A percentile compares a stretch with the other conserved stretches of the same genome.
Evolutionary conservation across 2,113 vertebrate species (phyloP).

Genomic region (Nesoenas mayeri): DNA sequence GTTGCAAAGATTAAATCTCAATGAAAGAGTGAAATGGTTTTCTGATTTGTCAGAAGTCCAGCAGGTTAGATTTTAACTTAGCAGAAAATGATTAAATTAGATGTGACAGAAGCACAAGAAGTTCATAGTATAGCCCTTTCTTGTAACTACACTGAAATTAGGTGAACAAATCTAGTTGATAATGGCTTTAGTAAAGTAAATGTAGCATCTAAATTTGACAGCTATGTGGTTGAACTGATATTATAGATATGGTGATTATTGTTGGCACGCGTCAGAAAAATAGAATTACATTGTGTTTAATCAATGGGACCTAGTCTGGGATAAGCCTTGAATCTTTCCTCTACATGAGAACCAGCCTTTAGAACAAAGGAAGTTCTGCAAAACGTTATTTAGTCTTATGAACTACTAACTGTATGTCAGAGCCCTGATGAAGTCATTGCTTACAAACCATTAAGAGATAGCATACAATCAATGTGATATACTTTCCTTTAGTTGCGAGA

Average conservation of each 20-base stretch:
- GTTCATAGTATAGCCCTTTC: not conserved
- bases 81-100: not conserved
- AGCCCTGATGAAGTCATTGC: conserved; percentile 45
- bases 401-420: conserved; percentile 43
- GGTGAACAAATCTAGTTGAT: conserved; percentile 19
- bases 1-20: not conserved
- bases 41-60: conserved; percentile 12
- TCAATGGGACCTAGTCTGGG: conserved; percentile 9
- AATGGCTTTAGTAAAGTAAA: conserved; percentile 49
- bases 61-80: not conserved
- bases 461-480: rapidly evolving
- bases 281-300: conserved; percentile 56
- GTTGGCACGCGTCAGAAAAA: conserved; percentile 37
- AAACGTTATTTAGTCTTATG: conserved; percentile 57
- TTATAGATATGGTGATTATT: conserved; percentile 39
- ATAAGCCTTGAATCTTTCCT: conserved; percentile 36
- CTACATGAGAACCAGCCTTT: conserved; percentile 29
- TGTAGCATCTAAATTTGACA: conserved; percentile 33
- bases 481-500: not conserved
- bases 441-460: conserved; percentile 31
- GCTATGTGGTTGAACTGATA: not conserved
- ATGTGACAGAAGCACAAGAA: conserved; percentile 10
- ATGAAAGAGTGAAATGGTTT: not conserved
- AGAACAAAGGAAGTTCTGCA: conserved; percentile 63
- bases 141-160: conserved; percentile 32